phyloP scores from a whole-genome alignment of 2,888 invertebrate species.

The Mycalesis mineus region DNA sequence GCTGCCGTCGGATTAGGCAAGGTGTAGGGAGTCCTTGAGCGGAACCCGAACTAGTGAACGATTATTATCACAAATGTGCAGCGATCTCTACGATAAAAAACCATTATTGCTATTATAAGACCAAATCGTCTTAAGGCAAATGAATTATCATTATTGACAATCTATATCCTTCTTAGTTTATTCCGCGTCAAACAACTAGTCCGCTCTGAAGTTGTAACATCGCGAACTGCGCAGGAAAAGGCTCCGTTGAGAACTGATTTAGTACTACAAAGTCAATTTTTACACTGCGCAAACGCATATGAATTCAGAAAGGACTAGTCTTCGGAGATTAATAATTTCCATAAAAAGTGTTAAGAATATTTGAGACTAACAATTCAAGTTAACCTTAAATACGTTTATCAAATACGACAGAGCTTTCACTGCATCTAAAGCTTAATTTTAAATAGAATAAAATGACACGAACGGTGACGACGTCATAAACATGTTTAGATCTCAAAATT shows the following conservation, averaged over 20 bases:
- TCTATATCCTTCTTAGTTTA: no score
- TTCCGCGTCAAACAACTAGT: no score
- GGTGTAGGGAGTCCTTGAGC: constrained; percentile 39
- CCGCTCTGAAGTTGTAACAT: no score
- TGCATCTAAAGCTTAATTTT: constrained; percentile 46
- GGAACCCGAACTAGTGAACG: constrained; percentile 56
- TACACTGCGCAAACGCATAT: no score
- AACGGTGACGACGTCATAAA: constrained; percentile 52
- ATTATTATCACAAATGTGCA: constrained; percentile 69
- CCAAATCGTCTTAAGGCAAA: constrained; percentile 68
- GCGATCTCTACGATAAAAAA: constrained; percentile 55
- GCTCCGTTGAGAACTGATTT: no score
- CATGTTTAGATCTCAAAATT: constrained; percentile 67
- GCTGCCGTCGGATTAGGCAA: not conserved
- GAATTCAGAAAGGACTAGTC: no score
- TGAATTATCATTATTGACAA: constrained; percentile 47
- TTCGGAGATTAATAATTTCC: constrained; percentile 38
- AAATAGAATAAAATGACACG: constrained; percentile 54
- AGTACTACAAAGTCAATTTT: no score
- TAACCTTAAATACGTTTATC: constrained; percentile 35
- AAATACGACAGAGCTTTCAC: constrained; percentile 18
- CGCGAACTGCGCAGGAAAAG: no score
- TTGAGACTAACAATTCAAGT: constrained; percentile 42
- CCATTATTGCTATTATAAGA: constrained; percentile 73
- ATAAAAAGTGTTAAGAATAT: constrained; percentile 39